Base-by-base conservation (phyloP, 1,140 invertebrate species). In the Gryon sp. region DNA sequence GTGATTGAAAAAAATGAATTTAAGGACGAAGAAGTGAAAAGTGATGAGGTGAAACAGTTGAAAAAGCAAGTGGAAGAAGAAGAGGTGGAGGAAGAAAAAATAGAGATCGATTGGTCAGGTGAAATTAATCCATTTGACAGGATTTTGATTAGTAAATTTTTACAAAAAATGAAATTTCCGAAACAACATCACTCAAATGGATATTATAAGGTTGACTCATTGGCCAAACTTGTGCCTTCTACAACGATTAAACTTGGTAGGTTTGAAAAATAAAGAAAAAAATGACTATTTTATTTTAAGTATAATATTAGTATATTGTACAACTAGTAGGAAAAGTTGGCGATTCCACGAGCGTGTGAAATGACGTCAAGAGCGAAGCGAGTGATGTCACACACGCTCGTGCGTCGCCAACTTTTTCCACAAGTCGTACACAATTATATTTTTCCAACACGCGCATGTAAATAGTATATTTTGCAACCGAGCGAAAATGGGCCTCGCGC, bases 71-170 rank as follows among this genome's bases (percentile, higher is more conserved):
- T 34, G n/a, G 48, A 80, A 7, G 78, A 81, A 15, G 60, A 70
- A 16, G 63, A 80, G 16, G 48, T 63, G 16, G 36, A 78, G 15
- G 59, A 78, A 45, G 77, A 79, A 2, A 83, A 87, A 6, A 81
- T 86, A 19, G 84, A 87, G 53, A 75, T 76, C 22, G 77, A 84
- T 28, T 62, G 87, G n/a, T 84, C 86, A n/a, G 85, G 80, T 19
- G 79, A 87, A 22, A 85, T 88, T 40, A 84, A 91, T 88, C 90
- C 90, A 9, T 91, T 91, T 65, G 88, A 89, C 48, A 83, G 87
- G 41, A 82, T 75, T 22, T 68, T 91, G 4, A 90, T 91, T 43
- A 76, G 85, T 11, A 83, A 84, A 20, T 82, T 91, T n/a, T 81
- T 91, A 12, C 85, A 87, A 46, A 88, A 86, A 36, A 88, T 91